phyloP scores from a whole-genome alignment of 2,888 invertebrate genomes.

The Amiota mariae region DNA sequence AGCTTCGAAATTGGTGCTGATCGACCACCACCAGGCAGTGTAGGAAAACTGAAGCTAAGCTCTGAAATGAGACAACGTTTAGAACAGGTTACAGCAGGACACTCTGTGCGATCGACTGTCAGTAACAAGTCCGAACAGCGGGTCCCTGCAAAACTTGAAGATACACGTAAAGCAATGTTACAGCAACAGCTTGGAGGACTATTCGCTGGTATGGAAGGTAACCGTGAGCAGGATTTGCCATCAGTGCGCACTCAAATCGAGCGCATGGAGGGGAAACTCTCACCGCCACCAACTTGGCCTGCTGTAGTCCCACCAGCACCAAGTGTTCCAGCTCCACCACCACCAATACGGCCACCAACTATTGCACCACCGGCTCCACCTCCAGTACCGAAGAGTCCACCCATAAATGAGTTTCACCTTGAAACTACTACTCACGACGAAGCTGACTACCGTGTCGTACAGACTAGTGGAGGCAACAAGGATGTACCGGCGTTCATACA shows the following conservation, averaged over 20 bases:
- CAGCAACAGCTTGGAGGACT: conserved; percentile 86
- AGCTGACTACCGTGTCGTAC: conserved; percentile 31
- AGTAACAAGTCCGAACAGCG: conserved; percentile 82
- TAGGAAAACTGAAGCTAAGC: conserved; percentile 91
- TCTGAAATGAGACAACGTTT: conserved; percentile 93
- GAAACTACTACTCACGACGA: conserved; percentile 19
- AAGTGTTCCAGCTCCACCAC: conserved; percentile 77
- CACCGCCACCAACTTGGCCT: conserved; percentile 80
- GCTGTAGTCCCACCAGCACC: conserved; percentile 79
- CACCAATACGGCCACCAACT: conserved; percentile 76
- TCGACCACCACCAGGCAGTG: conserved; percentile 88
- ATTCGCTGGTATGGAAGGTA: conserved; percentile 56
- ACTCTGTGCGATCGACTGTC: conserved; percentile 86
- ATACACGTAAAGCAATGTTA: conserved; percentile 87
- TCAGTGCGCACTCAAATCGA: conserved; percentile 76
- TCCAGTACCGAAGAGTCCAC: conserved; percentile 80
- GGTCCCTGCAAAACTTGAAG: conserved; percentile 86
- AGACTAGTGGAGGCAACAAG: conserved; percentile 48
- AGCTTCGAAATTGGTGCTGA: conserved; percentile 88
- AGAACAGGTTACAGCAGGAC: conserved; percentile 91
- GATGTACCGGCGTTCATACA: conserved; percentile 78
- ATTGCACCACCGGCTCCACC: conserved; percentile 77
- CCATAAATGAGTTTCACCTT: conserved; percentile 54
- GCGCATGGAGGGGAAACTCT: conserved; percentile 76
- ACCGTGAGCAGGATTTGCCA: conserved; percentile 60